These are phyloP conservation scores for Fabriciana adippe DNA, from an alignment of 2,888 invertebrate genomes.

Conservation along the genomic window DNA sequence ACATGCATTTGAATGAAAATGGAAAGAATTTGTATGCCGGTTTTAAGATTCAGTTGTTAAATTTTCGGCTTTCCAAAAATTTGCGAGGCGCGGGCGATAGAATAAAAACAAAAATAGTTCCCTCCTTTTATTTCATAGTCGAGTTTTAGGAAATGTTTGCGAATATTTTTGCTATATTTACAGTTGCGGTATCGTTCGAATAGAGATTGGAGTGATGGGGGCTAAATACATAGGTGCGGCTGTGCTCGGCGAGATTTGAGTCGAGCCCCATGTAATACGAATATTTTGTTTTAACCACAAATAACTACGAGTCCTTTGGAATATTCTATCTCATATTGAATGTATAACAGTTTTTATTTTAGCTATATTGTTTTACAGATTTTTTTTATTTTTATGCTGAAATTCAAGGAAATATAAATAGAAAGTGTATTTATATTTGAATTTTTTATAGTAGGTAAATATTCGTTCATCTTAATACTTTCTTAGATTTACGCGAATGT, in stretches of 20 bases:
- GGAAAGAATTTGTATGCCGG: conserved; percentile 33
- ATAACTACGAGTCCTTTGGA: background rate
- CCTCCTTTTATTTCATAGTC: conserved; percentile 23
- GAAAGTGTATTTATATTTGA: too few relatives aligned
- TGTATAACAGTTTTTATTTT: too few relatives aligned
- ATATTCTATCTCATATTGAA: too few relatives aligned
- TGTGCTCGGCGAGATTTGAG: background rate
- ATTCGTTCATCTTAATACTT: too few relatives aligned
- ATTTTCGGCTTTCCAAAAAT: conserved; percentile 28
- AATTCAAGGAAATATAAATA: too few relatives aligned
- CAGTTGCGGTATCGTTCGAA: conserved; percentile 24
- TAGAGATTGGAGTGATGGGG: conserved; percentile 14
- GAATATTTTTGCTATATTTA: conserved; percentile 28
- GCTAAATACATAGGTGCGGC: background rate
- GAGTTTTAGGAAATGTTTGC: conserved; percentile 29
- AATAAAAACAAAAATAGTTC: conserved; percentile 23
- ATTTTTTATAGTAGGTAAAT: too few relatives aligned
- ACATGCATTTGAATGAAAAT: conserved; percentile 41
- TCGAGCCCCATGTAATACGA: background rate
- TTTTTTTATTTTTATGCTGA: too few relatives aligned
- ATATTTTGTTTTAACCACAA: background rate
- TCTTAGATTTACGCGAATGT: too few relatives aligned
- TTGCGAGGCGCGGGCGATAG: conserved; percentile 24
- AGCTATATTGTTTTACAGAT: too few relatives aligned
- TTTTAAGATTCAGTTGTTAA: conserved; percentile 35